phyloP scores from a whole-genome alignment of 2,113 vertebrate species.

The Anser cygnoides region DNA sequence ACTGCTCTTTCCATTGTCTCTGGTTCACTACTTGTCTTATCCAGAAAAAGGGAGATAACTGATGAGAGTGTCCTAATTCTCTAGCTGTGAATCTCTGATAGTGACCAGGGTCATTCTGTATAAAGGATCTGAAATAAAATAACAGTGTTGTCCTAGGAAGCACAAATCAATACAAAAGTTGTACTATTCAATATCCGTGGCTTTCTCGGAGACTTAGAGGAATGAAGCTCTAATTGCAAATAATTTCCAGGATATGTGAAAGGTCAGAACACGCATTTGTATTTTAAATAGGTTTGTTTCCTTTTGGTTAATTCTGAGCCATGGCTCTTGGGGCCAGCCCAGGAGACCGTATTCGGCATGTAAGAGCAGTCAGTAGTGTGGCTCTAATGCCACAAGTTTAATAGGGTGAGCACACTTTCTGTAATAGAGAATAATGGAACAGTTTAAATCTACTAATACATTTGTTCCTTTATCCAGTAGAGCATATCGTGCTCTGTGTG shows the following conservation, averaged over 20 bases:
- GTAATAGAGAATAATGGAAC: background rate
- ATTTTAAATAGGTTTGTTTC: background rate
- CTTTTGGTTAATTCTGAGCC: background rate
- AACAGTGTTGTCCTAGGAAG: accelerated
- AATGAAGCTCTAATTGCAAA: background rate
- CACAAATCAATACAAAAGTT: background rate
- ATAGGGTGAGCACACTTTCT: background rate
- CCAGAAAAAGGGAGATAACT: background rate
- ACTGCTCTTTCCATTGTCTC: background rate
- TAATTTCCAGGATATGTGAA: background rate
- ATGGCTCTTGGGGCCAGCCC: accelerated
- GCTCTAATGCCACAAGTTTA: background rate
- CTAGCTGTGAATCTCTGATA: background rate
- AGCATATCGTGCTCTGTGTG: background rate
- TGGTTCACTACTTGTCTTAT: background rate
- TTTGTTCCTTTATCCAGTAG: background rate
- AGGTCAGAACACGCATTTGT: background rate
- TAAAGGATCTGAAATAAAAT: background rate
- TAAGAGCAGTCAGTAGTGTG: background rate
- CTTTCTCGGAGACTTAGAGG: background rate
- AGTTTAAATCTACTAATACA: background rate
- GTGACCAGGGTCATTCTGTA: background rate
- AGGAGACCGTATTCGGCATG: background rate
- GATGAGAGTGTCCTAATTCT: background rate
- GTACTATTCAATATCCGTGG: background rate